Base-by-base conservation (phyloP, 2,113 vertebrate species). In the Rhea americana region DNA sequence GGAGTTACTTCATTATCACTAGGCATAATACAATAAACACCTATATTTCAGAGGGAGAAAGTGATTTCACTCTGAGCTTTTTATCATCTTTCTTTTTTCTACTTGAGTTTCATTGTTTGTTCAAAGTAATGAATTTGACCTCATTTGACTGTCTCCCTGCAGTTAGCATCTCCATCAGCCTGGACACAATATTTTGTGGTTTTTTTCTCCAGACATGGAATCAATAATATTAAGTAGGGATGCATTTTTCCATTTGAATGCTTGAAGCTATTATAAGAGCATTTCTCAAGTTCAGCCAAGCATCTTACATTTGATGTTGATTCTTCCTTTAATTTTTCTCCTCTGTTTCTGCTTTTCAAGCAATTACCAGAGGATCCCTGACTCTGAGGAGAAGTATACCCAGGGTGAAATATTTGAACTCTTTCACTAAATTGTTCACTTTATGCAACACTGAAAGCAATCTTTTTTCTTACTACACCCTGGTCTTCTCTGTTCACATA, bases 171-270 rank as follows among this genome's bases (percentile, higher is more conserved):
- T 93, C 25, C 88, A 5, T 3, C 66, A 89, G 48, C 67, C 41
- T 67, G 66, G 43, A 85, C 66, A 73, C 58, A 66, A 32, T 87
- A 71, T 85, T 92, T 71, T 76, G 56, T 47, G 72, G 58, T 63
- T 53, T 9, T 94, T 94, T 67, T 71, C 55, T 94, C 55, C 67
- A 91, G 91, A 77, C 72, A 56, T 20, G 5, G 88, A 93, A 95
- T 85, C 95, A 93, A 79, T 93, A 94, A 66, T 63, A 71, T 83
- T 95, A 95, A 93, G 82, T 61, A 82, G 70, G 74, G 72, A 75
- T 90, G 48, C 25, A 61, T 93, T 95, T 95, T 94, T 93, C 68
- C 45, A 67, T 93, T 50, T 88, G 80, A 90, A 81, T 88, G 76
- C 56, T 68, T 90, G 25, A 85, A 87, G 58, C 43, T 63, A 32